A percentile compares a stretch with the other conserved stretches of the same genome.
These are phyloP conservation scores for Mercenaria mercenaria DNA, from an alignment of 1,140 invertebrate genomes.

Conservation along the genomic window DNA sequence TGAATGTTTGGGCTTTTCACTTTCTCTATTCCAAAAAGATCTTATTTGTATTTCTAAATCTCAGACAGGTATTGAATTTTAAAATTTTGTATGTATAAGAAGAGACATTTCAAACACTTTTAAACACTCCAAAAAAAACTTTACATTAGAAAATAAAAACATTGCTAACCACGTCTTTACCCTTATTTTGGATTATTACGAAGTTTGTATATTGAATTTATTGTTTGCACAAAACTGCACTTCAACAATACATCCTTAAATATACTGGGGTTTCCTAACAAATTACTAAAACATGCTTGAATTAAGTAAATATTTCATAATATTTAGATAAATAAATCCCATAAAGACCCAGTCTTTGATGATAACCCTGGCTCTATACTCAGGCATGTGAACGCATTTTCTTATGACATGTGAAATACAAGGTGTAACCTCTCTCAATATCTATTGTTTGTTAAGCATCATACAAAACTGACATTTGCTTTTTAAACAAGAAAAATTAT, in stretches of 20 bases:
- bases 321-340: slow-evolving; percentile 45
- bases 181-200: neutral
- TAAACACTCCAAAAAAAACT: no score
- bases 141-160: no score
- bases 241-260: neutral
- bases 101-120: no score
- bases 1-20: no score
- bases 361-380: slow-evolving; percentile 42
- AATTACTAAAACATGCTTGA: slow-evolving; percentile 32
- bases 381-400: neutral
- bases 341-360: slow-evolving; percentile 45
- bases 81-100: no score
- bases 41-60: no score
- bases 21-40: no score
- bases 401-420: slow-evolving; percentile 38
- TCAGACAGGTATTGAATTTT: no score
- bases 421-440: neutral
- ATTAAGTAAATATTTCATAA: slow-evolving; percentile 64
- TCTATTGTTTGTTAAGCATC: neutral
- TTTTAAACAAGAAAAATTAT: neutral
- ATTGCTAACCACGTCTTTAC: neutral
- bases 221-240: slow-evolving; percentile 48
- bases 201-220: slow-evolving; percentile 31
- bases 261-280: slow-evolving; percentile 18
- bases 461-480: neutral